phyloP scores from a whole-genome alignment of 23 tunicate genomes.

The Ascidia mentula region DNA sequence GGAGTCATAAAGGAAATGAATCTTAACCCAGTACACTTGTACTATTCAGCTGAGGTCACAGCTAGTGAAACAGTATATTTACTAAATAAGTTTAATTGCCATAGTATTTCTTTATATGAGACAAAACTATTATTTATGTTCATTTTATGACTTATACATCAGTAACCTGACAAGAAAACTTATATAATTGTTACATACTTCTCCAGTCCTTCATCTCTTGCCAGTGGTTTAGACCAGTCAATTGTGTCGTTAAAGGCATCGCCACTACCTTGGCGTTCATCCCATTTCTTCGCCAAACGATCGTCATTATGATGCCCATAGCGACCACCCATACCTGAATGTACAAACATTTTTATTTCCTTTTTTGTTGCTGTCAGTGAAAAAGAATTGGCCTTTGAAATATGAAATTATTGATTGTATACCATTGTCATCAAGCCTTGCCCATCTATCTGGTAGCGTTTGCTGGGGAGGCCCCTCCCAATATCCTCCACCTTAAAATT shows the following conservation, averaged over 20 bases:
- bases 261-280: conserved; percentile 90
- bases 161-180: not conserved
- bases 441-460: conserved; percentile 74
- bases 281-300: conserved; percentile 98
- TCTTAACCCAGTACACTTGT: too few species aligned
- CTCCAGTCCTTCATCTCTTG: conserved; percentile 82
- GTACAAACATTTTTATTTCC: not conserved
- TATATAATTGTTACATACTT: conserved; percentile 33
- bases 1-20: too few species aligned
- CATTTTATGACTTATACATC: not conserved
- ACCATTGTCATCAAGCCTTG: conserved; percentile 58
- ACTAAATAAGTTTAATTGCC: not conserved
- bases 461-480: conserved; percentile 59
- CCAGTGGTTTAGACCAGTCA: conserved; percentile 97
- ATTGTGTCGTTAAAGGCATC: conserved; percentile 89
- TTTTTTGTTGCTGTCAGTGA: not conserved
- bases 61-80: too few species aligned
- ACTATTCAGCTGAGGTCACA: too few species aligned
- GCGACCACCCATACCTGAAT: conserved; percentile 38
- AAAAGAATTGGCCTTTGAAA: not conserved
- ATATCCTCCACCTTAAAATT: conserved; percentile 31
- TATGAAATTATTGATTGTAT: not conserved
- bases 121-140: too few species aligned
- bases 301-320: conserved; percentile 84
- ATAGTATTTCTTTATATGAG: not conserved